A percentile compares a stretch with the other conserved stretches of the same genome.
Conservation (phyloP, 2,113 vertebrate genomes). For the Morone saxatilis region DNA sequence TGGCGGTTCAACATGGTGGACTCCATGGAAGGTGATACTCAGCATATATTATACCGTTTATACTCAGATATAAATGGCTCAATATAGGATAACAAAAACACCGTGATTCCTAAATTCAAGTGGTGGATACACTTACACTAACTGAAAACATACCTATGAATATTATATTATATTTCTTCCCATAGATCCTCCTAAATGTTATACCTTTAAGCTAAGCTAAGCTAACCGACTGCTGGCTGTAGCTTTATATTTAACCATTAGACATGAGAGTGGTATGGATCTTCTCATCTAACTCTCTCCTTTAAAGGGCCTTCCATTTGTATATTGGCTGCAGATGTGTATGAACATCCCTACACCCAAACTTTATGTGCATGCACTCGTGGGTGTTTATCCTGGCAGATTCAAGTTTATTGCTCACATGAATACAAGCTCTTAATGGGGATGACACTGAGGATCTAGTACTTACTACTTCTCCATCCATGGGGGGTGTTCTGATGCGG, state of each 20-base stretch:
- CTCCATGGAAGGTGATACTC: too few species aligned
- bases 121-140: too few species aligned
- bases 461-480: not conserved
- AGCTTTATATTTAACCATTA: not conserved
- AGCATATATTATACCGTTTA: too few species aligned
- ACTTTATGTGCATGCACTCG: not conserved
- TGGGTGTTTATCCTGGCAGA: conserved; percentile 3
- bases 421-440: not conserved
- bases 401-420: conserved; percentile 23
- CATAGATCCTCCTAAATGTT: too few species aligned
- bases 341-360: not conserved
- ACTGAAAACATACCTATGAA: too few species aligned
- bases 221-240: not conserved
- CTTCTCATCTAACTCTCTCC: not conserved
- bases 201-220: not conserved
- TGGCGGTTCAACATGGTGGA: too few species aligned
- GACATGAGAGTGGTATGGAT: too few species aligned
- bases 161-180: too few species aligned
- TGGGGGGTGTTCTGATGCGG: conserved; percentile 7
- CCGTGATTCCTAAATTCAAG: too few species aligned
- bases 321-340: not conserved
- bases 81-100: too few species aligned
- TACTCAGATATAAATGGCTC: too few species aligned
- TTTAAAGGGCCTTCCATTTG: not conserved
- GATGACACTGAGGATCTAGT: conserved; percentile 15